A percentile compares a stretch with the other conserved stretches of the same genome.
Evolutionary conservation across 2,888 invertebrate genomes (phyloP).

Genomic region (Drosophila histrio): DNA sequence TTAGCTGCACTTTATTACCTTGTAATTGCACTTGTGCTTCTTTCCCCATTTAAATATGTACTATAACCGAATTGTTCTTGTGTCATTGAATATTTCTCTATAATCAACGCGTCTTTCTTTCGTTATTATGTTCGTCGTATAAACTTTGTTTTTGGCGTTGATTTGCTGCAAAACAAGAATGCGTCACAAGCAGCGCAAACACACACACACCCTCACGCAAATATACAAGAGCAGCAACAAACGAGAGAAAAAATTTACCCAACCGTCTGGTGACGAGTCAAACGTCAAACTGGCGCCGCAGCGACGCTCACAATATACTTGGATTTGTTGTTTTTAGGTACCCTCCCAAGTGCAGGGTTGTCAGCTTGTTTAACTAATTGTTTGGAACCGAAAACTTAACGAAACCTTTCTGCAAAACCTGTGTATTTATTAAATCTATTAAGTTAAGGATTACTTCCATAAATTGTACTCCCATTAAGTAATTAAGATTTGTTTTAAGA

Average conservation of each 20-base stretch:
- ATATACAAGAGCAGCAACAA: constrained; percentile 48
- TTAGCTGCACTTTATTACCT: constrained; percentile 47
- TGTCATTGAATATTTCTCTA: constrained; percentile 21
- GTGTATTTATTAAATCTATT: not conserved
- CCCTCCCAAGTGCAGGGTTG: constrained; percentile 67
- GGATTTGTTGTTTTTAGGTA: constrained; percentile 70
- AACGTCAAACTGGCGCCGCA: constrained; percentile 75
- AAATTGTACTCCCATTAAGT: not conserved
- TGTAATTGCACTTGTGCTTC: constrained; percentile 43
- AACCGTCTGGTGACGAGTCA: constrained; percentile 76
- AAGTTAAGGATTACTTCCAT: not conserved
- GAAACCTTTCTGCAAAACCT: not conserved
- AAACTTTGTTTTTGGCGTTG: constrained; percentile 50
- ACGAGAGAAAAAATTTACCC: constrained; percentile 64
- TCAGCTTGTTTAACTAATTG: constrained; percentile 13
- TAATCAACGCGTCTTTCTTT: constrained; percentile 42
- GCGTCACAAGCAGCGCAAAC: constrained; percentile 64
- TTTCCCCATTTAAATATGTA: constrained; percentile 31
- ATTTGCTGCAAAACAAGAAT: constrained; percentile 73
- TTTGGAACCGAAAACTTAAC: not conserved
- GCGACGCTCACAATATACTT: constrained; percentile 63
- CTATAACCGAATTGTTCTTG: constrained; percentile 13
- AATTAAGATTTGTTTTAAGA: not conserved
- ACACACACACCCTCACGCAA: constrained; percentile 40
- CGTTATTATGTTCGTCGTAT: constrained; percentile 39